Conservation (phyloP, 2,113 vertebrate genomes). For the Anoura caudifer region DNA sequence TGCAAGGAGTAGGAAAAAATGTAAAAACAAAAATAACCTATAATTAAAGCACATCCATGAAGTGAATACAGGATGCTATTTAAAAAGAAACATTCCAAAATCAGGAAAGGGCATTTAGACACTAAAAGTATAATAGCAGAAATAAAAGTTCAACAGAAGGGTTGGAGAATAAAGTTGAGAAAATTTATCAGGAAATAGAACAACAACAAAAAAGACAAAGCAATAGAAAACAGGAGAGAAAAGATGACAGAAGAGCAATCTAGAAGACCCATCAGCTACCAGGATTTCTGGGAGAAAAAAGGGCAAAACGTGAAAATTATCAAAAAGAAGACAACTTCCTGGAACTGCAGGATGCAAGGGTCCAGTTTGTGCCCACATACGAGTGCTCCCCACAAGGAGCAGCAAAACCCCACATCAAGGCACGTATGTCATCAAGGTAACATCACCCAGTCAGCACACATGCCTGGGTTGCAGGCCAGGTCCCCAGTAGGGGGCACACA, state of each 20-base stretch:
- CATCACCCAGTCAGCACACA: too few species aligned
- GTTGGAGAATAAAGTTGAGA: neutral
- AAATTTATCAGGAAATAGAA: neutral
- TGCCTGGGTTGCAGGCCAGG: too few species aligned
- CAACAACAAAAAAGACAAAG: neutral
- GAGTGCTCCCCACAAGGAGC: neutral
- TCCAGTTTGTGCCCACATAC: neutral
- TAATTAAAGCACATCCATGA: neutral
- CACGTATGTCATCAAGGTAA: neutral
- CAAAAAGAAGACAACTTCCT: neutral
- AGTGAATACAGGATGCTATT: neutral
- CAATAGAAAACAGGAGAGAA: neutral
- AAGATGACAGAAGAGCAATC: neutral
- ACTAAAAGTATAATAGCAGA: neutral
- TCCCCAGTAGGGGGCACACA: too few species aligned
- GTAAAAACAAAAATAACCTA: neutral
- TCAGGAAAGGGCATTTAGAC: neutral
- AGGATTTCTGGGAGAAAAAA: neutral
- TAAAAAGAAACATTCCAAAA: neutral
- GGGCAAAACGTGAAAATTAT: neutral
- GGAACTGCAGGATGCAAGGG: neutral
- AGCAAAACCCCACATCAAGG: neutral
- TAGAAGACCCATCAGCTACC: neutral
- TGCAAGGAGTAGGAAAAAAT: neutral
- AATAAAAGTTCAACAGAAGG: neutral